A percentile compares a stretch with the other conserved stretches of the same genome.
These are phyloP conservation scores for Hartigia nigra DNA, from an alignment of 2,888 invertebrate species.

Conservation along the genomic window DNA sequence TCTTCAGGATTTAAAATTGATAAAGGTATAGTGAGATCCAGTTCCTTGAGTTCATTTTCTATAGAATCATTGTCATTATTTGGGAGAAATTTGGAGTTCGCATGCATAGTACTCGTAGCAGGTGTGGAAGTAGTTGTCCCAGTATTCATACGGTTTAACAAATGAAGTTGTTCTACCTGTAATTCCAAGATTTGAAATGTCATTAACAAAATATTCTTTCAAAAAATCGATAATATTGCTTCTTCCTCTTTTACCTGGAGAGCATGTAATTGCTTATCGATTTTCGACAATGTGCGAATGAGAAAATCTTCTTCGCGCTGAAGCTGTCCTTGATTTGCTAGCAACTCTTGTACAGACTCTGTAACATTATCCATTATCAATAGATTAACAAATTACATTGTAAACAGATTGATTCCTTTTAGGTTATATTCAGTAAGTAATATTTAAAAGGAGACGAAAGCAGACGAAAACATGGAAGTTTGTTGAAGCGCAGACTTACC, in stretches of 20 bases:
- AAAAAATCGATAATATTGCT: slow-evolving; percentile 12
- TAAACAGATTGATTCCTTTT: background rate
- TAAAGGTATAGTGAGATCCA: slow-evolving; percentile 39
- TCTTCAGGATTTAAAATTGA: slow-evolving; percentile 34
- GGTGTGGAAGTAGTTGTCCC: slow-evolving; percentile 7
- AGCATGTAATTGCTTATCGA: slow-evolving; percentile 54
- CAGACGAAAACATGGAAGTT: background rate
- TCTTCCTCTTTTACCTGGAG: slow-evolving; percentile 44
- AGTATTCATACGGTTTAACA: slow-evolving; percentile 39
- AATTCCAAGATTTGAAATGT: slow-evolving; percentile 7
- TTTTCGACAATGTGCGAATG: slow-evolving; percentile 40
- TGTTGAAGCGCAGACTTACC: background rate
- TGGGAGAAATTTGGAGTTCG: background rate
- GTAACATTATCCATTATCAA: background rate
- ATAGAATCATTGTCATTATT: slow-evolving; percentile 11
- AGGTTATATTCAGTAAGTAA: background rate
- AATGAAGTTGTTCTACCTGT: slow-evolving; percentile 58
- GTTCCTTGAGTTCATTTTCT: slow-evolving; percentile 25
- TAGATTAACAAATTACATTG: background rate
- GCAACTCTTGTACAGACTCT: slow-evolving; percentile 32
- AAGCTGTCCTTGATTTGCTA: slow-evolving; percentile 45
- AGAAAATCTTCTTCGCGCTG: slow-evolving; percentile 50
- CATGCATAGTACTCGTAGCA: background rate
- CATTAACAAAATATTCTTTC: background rate
- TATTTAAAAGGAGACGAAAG: background rate